phyloP scores from a whole-genome alignment of 2,888 invertebrate genomes.

The Tenodera sinensis region DNA sequence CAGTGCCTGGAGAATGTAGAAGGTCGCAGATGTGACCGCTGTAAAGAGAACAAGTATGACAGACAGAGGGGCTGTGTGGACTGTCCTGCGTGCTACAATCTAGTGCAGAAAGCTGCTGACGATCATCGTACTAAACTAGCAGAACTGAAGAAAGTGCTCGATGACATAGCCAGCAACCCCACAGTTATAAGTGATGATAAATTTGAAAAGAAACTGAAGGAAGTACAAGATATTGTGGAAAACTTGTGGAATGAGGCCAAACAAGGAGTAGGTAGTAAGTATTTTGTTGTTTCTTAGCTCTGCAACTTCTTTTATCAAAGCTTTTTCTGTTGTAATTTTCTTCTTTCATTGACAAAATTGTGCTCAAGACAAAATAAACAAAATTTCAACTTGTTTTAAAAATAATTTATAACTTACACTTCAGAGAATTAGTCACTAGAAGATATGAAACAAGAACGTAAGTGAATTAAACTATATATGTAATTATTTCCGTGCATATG shows the following conservation, averaged over 20 bases:
- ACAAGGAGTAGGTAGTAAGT: constrained; percentile 55
- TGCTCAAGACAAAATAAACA: too few relatives aligned
- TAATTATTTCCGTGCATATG: too few relatives aligned
- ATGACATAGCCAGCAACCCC: constrained; percentile 89
- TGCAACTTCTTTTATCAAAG: neutral
- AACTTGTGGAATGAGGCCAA: constrained; percentile 72
- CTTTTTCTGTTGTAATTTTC: too few relatives aligned
- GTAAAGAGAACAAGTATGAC: constrained; percentile 94
- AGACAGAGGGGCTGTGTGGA: constrained; percentile 83
- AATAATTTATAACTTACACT: too few relatives aligned
- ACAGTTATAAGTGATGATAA: constrained; percentile 87
- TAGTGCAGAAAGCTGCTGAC: constrained; percentile 84
- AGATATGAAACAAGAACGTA: too few relatives aligned
- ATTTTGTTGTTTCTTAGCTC: neutral
- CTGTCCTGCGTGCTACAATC: constrained; percentile 93
- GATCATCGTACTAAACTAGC: constrained; percentile 68
- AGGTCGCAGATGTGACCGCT: constrained; percentile 89
- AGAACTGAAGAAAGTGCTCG: constrained; percentile 70
- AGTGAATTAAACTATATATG: too few relatives aligned
- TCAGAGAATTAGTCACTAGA: too few relatives aligned
- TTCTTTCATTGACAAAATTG: too few relatives aligned
- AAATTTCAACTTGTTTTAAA: too few relatives aligned
- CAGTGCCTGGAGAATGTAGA: constrained; percentile 78
- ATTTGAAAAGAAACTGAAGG: constrained; percentile 78
- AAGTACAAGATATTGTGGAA: constrained; percentile 72